Conservation (phyloP, 2,888 invertebrate genomes). For the Ochropleura leucogaster region DNA sequence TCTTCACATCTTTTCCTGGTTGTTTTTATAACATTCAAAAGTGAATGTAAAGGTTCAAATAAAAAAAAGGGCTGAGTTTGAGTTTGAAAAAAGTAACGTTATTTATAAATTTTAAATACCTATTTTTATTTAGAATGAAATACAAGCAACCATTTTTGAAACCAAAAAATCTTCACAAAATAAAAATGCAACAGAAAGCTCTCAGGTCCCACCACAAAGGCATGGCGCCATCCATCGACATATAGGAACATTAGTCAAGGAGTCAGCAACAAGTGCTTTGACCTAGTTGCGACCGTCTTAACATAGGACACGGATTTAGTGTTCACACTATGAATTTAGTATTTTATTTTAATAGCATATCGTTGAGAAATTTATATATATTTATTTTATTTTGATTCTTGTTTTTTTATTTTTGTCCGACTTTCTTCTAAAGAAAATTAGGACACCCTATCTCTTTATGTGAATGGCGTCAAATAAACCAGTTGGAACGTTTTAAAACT, state of each 20-base stretch:
- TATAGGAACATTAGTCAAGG: conserved; percentile 59
- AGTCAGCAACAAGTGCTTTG: conserved; percentile 61
- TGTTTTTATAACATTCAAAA: no score
- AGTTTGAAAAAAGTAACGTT: no score
- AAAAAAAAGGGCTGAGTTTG: no score
- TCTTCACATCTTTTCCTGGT: no score
- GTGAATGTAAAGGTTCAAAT: no score
- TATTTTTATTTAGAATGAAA: background rate
- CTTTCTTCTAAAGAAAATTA: background rate
- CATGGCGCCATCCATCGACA: conserved; percentile 55
- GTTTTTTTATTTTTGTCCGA: background rate
- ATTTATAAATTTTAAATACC: no score
- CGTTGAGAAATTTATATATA: background rate
- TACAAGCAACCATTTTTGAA: background rate
- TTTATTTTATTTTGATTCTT: background rate
- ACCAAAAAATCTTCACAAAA: background rate
- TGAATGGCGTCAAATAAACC: background rate
- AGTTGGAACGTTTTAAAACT: no score
- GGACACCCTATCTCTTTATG: background rate
- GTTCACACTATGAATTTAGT: conserved; percentile 16
- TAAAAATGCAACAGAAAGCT: conserved; percentile 19
- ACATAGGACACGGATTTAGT: conserved; percentile 28
- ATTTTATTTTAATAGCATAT: conserved; percentile 24
- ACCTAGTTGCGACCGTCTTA: conserved; percentile 52
- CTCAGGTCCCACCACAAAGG: conserved; percentile 35